Base-by-base conservation (phyloP, 2,113 vertebrate genomes). In the Toxotes chatareus region DNA sequence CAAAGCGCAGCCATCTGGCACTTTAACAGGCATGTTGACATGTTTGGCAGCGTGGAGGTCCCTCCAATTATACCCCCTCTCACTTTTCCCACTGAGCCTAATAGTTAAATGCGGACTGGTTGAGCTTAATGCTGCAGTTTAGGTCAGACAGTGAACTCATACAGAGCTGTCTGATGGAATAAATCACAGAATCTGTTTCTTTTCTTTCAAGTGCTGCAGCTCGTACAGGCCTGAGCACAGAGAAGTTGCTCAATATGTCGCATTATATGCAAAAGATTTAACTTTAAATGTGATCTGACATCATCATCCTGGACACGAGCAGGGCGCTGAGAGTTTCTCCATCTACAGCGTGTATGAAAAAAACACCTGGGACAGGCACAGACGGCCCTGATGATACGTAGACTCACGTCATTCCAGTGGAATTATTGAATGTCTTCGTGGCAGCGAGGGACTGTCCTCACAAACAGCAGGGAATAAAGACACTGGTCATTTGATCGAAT, bases 1-100 rank as follows among this genome's bases (percentile, higher is more conserved):
- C 71, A 88, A 89, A 92, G 87, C 51, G 0, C 11, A 31, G 60
- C 73, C 87, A 84, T 82, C 88, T 91, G 84, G 82, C 82, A 12
- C 42, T 56, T 44, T 65, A 88, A 82, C 73, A 49, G 60, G 55
- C 53, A 19, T 86, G 88, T 61, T 82, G 85, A 86, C 83, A 86
- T 76, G 79, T 73, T 86, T 79, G 72, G 81, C 70, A 82, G 81
- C 17, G 61, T 7, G 59, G 69, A 70, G 68, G 78, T 73, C 49
- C 73, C 59, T 75, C 46, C 74, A 53, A 80, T 86, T 83, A 84
- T 46, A 57, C 47, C 73, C 40, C 53, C 65, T 32, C 68, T 63
- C 75, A n/a, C 7, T 65, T 40, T 71, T 34, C 85, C 60, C 69
- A 51, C 53, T 4, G 36, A 71, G 75, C 34, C 56, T 67, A 73